phyloP scores from a whole-genome alignment of 2,113 vertebrate genomes.

The Pachycephala philippinensis region DNA sequence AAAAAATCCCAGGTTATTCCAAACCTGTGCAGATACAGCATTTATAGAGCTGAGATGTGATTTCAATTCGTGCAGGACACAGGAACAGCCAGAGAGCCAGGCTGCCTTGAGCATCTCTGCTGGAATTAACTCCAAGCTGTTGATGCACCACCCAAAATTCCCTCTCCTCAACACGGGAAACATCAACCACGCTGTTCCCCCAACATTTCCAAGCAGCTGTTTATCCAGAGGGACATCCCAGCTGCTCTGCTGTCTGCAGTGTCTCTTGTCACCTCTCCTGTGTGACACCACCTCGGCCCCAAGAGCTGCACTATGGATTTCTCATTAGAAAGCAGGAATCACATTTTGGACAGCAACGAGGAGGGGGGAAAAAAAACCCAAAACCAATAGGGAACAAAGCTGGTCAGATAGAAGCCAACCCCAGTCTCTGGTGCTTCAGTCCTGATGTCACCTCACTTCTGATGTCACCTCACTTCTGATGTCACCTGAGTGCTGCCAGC shows the following conservation, averaged over 20 bases:
- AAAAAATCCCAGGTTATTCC: not conserved
- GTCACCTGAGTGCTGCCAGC: constrained; percentile 39
- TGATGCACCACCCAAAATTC: not conserved
- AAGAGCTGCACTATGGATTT: not conserved
- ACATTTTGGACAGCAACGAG: not conserved
- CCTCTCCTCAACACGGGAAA: not conserved
- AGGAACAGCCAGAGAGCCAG: not conserved
- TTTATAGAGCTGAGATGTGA: not conserved
- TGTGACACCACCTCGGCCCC: not conserved
- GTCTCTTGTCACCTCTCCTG: not conserved
- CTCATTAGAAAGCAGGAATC: not conserved
- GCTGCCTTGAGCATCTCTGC: not conserved
- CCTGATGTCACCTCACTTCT: not conserved
- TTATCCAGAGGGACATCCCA: not conserved
- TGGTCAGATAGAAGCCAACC: not conserved
- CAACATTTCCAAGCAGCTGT: not conserved
- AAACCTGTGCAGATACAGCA: not conserved
- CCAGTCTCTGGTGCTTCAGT: not conserved
- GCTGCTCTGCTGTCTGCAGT: not conserved
- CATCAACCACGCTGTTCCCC: not conserved
- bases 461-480: not conserved
- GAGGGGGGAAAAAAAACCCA: not conserved
- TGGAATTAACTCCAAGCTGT: not conserved
- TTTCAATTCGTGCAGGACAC: rapidly evolving
- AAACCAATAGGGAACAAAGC: not conserved